Evolutionary conservation across 1,140 invertebrate genomes (phyloP).

Genomic region (Tetranychus cinnabarinus): DNA sequence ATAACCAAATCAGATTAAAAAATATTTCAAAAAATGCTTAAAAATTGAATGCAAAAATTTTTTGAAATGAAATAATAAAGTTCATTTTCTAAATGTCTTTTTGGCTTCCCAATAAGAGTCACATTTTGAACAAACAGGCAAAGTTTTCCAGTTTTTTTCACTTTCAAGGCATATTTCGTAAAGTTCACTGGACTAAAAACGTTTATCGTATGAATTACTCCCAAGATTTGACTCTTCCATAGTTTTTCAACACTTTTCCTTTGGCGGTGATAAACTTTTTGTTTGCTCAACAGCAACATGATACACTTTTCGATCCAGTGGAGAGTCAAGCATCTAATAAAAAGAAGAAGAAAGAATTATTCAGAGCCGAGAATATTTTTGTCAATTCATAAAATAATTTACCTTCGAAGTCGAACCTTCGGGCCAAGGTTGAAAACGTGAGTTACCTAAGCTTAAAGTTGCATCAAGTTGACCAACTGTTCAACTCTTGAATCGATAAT

Average conservation of each 20-base stretch:
- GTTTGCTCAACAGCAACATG: background rate
- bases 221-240: background rate
- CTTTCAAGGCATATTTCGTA: background rate
- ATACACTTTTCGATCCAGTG: background rate
- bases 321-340: background rate
- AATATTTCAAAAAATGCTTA: no score
- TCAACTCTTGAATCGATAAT: no score
- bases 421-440: background rate
- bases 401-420: background rate
- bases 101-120: background rate
- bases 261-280: background rate
- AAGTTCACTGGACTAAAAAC: background rate
- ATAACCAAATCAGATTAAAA: no score
- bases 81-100: no score
- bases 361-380: background rate
- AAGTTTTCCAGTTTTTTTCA: background rate
- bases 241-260: background rate
- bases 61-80: no score
- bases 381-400: background rate
- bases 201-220: background rate
- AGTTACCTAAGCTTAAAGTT: background rate
- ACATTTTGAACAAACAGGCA: background rate
- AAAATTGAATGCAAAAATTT: no score
- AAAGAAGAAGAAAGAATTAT: background rate
- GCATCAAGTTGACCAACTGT: background rate